Evolutionary conservation across 2,888 invertebrate genomes (phyloP), one percentile per base, ranked within the genome.

Genomic region (Athripsodes cinereus): DNA sequence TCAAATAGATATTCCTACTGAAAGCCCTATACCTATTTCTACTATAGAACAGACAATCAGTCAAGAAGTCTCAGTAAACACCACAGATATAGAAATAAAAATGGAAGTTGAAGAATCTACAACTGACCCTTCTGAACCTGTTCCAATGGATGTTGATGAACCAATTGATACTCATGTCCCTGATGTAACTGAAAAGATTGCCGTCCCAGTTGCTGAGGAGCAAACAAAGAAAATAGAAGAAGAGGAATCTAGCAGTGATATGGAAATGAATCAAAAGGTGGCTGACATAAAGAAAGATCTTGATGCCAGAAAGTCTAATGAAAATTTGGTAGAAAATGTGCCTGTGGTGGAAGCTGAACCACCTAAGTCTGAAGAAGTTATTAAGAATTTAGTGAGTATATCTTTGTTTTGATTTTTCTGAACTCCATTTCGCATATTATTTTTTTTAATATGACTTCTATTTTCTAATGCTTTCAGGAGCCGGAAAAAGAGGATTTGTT

Each of bases 171-270:
- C 51, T 57, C 3, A 40, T 40, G 40, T 47, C 3, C 8, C 19
- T 2, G 50, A 22, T 20, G 50, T 16, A 10, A 19, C 5, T 19
- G 48, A 48, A 48, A 19, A 48, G 19, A 5, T 19, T 48, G 18
- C 21, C 5, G 18, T 13, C 5, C 8, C 18, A 6, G 26, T 16
- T 50, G 11, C 22, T 22, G 47, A 20, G 2, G 47, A 47, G 19
- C 47, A 19, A 47, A 47, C 20, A n/a, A 52, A 58, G 22, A 53
- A 62, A 40, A 26, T 20, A 19, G 59, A 61, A 26, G 62, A 63
- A 10, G 66, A 65, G 52, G 62, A 62, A 22, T 60, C 61, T 35
- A 57, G 65, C 16, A 62, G 61, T 10, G 67, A 69, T 46, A 66
- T 65, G 13, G 67, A 68, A 40, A 60, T 59, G 13, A 65, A 61